Evolutionary conservation across 2,888 invertebrate genomes (phyloP), one percentile per base, ranked within the genome.

Genomic region (Micoletzkya japonica): DNA sequence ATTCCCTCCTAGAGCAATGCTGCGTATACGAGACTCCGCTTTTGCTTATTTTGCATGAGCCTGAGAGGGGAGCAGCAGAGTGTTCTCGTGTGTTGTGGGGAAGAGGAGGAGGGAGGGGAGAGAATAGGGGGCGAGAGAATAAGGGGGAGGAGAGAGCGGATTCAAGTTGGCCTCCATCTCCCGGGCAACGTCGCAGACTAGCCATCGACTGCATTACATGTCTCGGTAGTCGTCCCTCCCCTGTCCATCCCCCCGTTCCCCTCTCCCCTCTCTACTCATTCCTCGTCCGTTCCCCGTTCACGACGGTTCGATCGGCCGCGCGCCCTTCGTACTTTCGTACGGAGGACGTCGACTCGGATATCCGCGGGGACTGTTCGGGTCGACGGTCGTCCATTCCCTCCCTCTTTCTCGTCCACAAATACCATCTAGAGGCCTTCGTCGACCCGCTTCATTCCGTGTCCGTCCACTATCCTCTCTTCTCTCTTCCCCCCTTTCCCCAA

Each of bases 401-500:
- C 24, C 44, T 26, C 49, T 61, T 17, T 34, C 58, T 70, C 52
- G 32, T 70, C 3, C 52, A 49, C 1, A 70, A 70, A 24, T 70
- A 70, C 39, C 50, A 61, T 10, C 60, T 70, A 7, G 49, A 70
- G 24, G 52, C 60, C 10, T 70, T 70, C 20, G 52, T 44, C 32
- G 39, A 50, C 6, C 32, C 58, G 10, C 36, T 44, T 14, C 63
- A 50, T 20, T 63, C 63, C 34, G 34, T 63, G 63, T 63, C n/a
- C 49, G 63, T n/a, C n/a, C n/a, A n/a, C 26, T n/a, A 26, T n/a
- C n/a, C 6, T 20, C 44, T n/a, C 44, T 58, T n/a, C 7, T 14
- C 52, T 52, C 52, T 6, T 44, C 14, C 17, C 17, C n/a, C 24
- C 14, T 6, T 39, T 10, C 39, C 39, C 7, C 39, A 10, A 7